A percentile compares a stretch with the other conserved stretches of the same genome.
These are phyloP conservation scores for Cariama cristata DNA, from an alignment of 2,113 vertebrate species.

Conservation along the genomic window DNA sequence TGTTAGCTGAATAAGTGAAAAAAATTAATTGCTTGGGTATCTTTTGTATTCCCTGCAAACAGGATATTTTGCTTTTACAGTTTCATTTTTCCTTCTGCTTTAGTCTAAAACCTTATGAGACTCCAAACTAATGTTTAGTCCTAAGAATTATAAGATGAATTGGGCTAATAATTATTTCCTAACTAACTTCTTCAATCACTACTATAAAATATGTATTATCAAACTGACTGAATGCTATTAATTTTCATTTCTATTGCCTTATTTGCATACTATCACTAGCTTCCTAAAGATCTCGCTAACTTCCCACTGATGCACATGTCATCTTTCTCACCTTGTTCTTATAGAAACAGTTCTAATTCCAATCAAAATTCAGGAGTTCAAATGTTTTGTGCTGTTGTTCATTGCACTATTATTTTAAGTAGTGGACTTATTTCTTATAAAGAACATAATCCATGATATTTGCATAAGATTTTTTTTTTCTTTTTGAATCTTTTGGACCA, in stretches of 20 bases:
- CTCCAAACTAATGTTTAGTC: neutral
- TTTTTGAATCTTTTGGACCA: neutral
- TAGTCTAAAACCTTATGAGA: neutral
- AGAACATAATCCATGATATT: neutral
- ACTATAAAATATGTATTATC: neutral
- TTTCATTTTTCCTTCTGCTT: neutral
- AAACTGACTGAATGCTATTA: neutral
- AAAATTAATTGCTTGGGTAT: neutral
- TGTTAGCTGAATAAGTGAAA: neutral
- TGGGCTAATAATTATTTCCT: neutral
- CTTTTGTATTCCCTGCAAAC: neutral
- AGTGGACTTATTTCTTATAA: neutral
- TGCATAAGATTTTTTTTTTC: neutral
- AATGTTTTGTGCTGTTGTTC: neutral
- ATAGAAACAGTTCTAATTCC: neutral
- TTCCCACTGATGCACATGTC: neutral
- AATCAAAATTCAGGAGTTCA: neutral
- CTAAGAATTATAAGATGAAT: neutral
- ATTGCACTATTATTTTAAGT: neutral
- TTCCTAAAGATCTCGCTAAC: neutral
- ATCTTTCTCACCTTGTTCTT: neutral
- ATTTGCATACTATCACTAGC: neutral
- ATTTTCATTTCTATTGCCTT: neutral
- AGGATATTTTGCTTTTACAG: neutral
- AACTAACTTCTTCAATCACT: neutral